Base-by-base conservation (phyloP, 2,888 invertebrate genomes). In the Saturnia pavonia region DNA sequence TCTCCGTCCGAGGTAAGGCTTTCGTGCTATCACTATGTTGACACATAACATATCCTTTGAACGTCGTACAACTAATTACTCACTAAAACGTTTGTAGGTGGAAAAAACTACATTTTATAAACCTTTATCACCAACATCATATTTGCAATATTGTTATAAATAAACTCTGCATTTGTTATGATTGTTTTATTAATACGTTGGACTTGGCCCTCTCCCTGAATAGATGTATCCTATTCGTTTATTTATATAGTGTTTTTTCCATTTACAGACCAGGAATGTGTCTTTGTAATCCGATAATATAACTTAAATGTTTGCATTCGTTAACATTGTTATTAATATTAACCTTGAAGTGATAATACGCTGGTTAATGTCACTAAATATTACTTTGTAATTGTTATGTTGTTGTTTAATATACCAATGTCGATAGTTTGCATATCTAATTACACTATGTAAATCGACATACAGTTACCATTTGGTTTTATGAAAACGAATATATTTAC, bases 1-100 rank as follows among this genome's bases (percentile, higher is more conserved):
- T 90, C 92, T 79, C 88, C 92, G 75, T 89, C 91, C 71, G 94
- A 94, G 94, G 94, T 94, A 92, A 78, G 81, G 6, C 14, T 25
- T 45, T 48, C 19, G 42, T 54, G 51, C 16, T 42, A 1, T n/a
- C n/a, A 40, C 8, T 27, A 60, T 27, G 11, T 60, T 60, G 25
- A n/a, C 8, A 34, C n/a, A 65, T 19, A 34, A 65, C 65, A 65
- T 65, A 72, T 69, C 69, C 72, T 69, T 78, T 77, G 70, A 85
- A 85, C 86, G 85, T 85, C 81, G 73, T 83, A 65, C 19, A 60
- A 68, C 71, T 71, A 68, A 71, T 67, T 22, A 74, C 69, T 69
- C 74, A 79, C 76, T 75, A 73, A 72, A 69, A 74, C 76, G 71
- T 79, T 78, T 81, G 82, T 66, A 66, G 25, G 57, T 70, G 67